A percentile compares a stretch with the other conserved stretches of the same genome.
These are phyloP conservation scores for Rhagonycha fulva DNA, from an alignment of 2,888 invertebrate genomes.

Conservation along the genomic window DNA sequence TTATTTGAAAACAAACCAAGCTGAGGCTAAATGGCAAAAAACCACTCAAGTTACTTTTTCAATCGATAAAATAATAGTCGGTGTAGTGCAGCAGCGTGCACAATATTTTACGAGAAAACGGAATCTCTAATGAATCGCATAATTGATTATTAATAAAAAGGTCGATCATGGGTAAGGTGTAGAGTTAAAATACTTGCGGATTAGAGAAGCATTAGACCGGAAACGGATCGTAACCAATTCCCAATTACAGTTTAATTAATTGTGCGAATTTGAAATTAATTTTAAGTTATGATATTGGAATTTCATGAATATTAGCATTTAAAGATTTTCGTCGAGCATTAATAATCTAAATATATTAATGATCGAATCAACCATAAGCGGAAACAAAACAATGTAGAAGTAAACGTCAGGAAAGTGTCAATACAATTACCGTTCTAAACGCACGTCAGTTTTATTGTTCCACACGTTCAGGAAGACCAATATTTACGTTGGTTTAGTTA, in stretches of 20 bases:
- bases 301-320: background rate
- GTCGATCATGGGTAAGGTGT: conserved; percentile 22
- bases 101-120: background rate
- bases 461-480: conserved; percentile 43
- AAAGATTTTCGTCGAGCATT: background rate
- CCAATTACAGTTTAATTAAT: conserved; percentile 24
- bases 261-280: conserved; percentile 12
- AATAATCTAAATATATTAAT: conserved; percentile 13
- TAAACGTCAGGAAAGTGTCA: conserved; percentile 37
- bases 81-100: background rate
- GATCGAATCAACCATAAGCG: conserved; percentile 6
- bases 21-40: background rate
- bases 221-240: conserved; percentile 11
- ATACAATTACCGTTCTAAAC: conserved; percentile 41
- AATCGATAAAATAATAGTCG: background rate
- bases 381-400: conserved; percentile 23
- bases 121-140: conserved; percentile 23
- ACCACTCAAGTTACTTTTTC: background rate
- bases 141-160: conserved; percentile 33
- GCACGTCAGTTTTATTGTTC: conserved; percentile 43
- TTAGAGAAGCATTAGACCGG: conserved; percentile 17
- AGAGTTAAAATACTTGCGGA: conserved; percentile 25
- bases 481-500: conserved; percentile 46
- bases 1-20: background rate
- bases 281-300: conserved; percentile 6